Evolutionary conservation across 2,113 vertebrate species (phyloP), one percentile per base, ranked within the genome.

Genomic region (Silurus asotus): DNA sequence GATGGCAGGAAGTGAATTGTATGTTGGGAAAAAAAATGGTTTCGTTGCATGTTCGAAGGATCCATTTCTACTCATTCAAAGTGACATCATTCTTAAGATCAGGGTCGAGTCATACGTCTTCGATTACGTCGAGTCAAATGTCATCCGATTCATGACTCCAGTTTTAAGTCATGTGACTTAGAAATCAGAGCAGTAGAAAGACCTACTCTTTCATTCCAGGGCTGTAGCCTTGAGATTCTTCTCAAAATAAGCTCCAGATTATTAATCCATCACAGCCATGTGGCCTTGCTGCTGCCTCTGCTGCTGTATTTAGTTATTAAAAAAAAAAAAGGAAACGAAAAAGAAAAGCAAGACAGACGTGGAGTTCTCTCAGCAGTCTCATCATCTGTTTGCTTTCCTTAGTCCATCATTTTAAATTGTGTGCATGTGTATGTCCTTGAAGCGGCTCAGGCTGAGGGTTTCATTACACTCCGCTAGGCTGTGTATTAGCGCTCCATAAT

Each of bases 331-430:
- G 2, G 19, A 7, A 58, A 58, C 8, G 23, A n/a, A 17, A 62
- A 20, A 20, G 19, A 53, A 25, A 11, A 1, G 56, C 37, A 69
- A 76, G 61, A 79, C 75, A 67, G 61, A 25, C 37, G n/a, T 61
- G 61, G 72, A 49, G 48, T n/a, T 55, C 69, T 37, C 67, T 67
- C 61, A 37, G 17, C 72, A 51, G 74, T 53, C 58, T 64, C 19
- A 59, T 78, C 76, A 80, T 80, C 56, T 48, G 84, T 79, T 78
- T 85, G 84, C 45, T 84, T 84, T 77, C 28, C 49, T 67, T 65
- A 49, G 61, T 49, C 20, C 61, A 78, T 56, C 15, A 61, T 62
- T 78, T 64, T 56, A 67, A 77, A 67, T n/a, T 14, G 61, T 20
- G 25, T 37, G 49, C 74, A 80, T 61, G 74, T 56, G 65, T 53